These are phyloP conservation scores for Coryphaenoides rupestris DNA, from an alignment of 2,113 vertebrate species.

Conservation along the genomic window DNA sequence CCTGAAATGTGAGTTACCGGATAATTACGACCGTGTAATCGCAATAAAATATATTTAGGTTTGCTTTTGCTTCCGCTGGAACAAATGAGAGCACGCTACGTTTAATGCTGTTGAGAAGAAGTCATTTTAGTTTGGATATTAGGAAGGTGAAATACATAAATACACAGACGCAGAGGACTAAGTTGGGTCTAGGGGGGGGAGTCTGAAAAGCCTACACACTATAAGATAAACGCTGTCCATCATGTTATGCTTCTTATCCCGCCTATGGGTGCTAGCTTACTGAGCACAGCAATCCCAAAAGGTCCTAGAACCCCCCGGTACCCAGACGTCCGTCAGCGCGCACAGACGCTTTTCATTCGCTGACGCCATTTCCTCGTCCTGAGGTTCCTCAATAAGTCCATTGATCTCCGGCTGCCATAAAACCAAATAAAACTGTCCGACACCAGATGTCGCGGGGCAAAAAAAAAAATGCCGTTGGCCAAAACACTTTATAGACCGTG, in stretches of 20 bases:
- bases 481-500: constrained; percentile 51
- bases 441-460: constrained; percentile 44
- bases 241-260: too few species aligned
- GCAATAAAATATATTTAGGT: too few species aligned
- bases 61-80: too few species aligned
- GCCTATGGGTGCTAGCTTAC: constrained; percentile 8
- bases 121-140: too few species aligned
- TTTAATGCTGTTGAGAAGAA: too few species aligned
- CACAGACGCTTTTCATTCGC: constrained; percentile 18
- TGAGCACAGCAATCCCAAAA: constrained; percentile 22
- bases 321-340: constrained; percentile 30
- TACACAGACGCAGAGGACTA: too few species aligned
- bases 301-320: constrained; percentile 34
- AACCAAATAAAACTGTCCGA: constrained; percentile 59
- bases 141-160: too few species aligned
- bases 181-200: too few species aligned
- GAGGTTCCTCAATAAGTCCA: constrained; percentile 47
- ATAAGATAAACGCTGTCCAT: too few species aligned
- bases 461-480: constrained; percentile 42
- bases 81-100: too few species aligned
- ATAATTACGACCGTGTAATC: not conserved
- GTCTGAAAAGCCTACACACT: too few species aligned
- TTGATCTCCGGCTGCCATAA: constrained; percentile 52
- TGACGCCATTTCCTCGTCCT: constrained; percentile 41
- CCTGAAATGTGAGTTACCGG: not conserved